These are phyloP conservation scores for Merops nubicus DNA, from an alignment of 2,113 vertebrate species.

Conservation along the genomic window DNA sequence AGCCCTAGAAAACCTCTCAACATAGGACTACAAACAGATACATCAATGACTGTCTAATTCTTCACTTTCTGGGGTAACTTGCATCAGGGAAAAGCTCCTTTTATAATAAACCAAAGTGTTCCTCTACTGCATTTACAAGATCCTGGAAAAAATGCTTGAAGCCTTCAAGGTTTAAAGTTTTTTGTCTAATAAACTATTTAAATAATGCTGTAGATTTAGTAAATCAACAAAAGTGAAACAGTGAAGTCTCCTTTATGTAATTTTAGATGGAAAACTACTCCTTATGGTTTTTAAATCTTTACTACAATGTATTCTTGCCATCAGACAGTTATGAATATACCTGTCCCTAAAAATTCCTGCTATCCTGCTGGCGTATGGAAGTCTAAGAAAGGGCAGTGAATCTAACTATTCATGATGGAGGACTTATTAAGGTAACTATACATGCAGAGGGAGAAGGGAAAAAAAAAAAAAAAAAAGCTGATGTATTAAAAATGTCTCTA, in stretches of 20 bases:
- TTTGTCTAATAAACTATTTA: neutral
- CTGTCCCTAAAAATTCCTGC: neutral
- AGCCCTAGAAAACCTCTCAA: neutral
- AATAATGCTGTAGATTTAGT: neutral
- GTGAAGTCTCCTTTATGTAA: neutral
- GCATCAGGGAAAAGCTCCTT: neutral
- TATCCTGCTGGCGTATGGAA: neutral
- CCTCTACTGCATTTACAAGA: neutral
- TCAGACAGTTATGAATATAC: neutral
- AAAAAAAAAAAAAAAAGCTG: neutral
- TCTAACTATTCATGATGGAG: neutral
- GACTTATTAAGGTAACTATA: neutral
- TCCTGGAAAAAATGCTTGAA: neutral
- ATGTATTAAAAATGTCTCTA: neutral
- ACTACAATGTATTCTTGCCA: neutral
- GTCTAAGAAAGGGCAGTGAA: neutral
- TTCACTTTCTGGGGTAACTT: neutral
- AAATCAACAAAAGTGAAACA: neutral
- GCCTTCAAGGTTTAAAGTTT: neutral
- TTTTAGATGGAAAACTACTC: neutral
- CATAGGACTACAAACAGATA: neutral
- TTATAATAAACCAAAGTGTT: neutral
- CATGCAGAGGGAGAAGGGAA: fast-evolving
- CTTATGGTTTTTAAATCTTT: neutral
- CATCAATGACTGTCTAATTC: neutral